Evolutionary conservation across 2,888 invertebrate genomes (phyloP), one percentile per base, ranked within the genome.

Genomic region (Andrena marginata): DNA sequence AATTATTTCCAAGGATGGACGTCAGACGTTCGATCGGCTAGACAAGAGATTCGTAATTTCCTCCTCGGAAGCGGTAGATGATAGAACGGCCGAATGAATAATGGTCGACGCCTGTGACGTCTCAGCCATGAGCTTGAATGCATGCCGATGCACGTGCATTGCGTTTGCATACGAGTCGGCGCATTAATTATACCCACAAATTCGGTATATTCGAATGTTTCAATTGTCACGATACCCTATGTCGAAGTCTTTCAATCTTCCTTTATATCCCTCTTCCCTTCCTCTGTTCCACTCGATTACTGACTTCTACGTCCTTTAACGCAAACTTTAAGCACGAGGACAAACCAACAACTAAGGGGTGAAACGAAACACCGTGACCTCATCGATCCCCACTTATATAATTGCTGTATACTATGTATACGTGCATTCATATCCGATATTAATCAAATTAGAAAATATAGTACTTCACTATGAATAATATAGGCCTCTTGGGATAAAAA

Each of bases 61-160:
- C 84, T 73, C 59, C 33, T 10, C 75, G 77, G 70, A 87, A 86
- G 56, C 59, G 67, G 68, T 48, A n/a, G 64, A 77, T 63, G 72
- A 85, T 85, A 84, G 87, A 81, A 74, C 67, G 74, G 54, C 67
- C 42, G 70, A 75, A 73, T 86, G 86, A 86, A 76, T 87, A 78
- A 86, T 87, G 68, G 72, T 10, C 51, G 75, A 49, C 82, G 87
- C 48, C 56, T 48, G 42, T 65, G 76, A 83, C 87, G 81, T 86
- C 81, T 87, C 75, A 13, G 54, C 60, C 64, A 51, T 26, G 74
- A 59, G 33, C 51, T 42, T 33, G 59, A 73, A 70, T 72, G 72
- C 69, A 72, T 63, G 65, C 51, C 35, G 59, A 54, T 49, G 31
- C 65, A 26, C 49, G 51, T 31, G 49, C 33, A 54, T 8, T 6